Evolutionary conservation across 2,797 vertebrate species (phyloP), one percentile per base, ranked within the genome.

Genomic region (Diceros bicornis): DNA sequence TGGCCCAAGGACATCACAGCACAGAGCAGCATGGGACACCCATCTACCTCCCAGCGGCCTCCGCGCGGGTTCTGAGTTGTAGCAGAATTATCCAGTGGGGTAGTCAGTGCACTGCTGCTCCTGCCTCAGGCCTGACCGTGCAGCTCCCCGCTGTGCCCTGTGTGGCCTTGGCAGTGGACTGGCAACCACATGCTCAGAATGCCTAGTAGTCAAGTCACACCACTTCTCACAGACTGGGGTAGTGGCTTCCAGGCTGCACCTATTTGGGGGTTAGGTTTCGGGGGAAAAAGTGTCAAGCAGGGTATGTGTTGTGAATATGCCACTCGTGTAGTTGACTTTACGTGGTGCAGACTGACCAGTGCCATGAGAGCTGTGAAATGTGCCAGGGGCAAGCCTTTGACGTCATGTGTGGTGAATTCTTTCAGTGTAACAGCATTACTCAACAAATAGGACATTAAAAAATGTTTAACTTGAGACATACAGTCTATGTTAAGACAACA

Each of bases 11-110:
- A 99, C 99, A 98, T 99, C 99, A 89, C 99, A 99, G 99, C 99
- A 98, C 99, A 99, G 98, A 99, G 99, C 99, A 99, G 99, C 99
- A 99, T 99, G 99, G 99, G 99, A 96, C 99, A 99, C 98, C 99
- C 99, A 99, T 98, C 99, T 99, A 99, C 99, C 99, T 99, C 99
- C 99, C 99, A 99, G 99, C 99, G 99, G 99, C 99, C 99, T 14
- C 99, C 99, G 99, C 99, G 99, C 94, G 99, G 99, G 98, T 99
- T 99, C 99, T 99, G 99, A 99, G 97, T 97, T 95, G 98, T 98
- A 61, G 72, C 97, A 68, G 97, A 57, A 71, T 29, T 6, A 57
- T 6, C 55, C 2, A 59, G 74, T 96, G 75, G 97, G 93, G 78
- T 62, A 96, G 96, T 88, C 95, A 84, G 90, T 91, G 98, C 97